Evolutionary conservation across 2,113 vertebrate genomes (phyloP).

Genomic region (Bubo bubo): DNA sequence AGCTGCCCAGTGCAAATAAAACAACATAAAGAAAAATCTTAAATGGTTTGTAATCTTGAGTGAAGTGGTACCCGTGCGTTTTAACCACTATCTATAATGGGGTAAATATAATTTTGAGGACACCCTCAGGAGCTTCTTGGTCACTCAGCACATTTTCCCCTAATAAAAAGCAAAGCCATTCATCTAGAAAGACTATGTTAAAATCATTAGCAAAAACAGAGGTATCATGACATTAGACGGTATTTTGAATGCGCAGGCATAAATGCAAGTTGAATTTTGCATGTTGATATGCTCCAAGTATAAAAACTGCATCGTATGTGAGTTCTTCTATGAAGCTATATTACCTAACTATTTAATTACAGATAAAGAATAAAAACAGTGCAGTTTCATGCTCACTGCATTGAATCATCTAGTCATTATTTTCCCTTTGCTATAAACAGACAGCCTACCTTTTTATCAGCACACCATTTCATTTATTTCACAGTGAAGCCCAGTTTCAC

Average conservation of each 20-base stretch:
- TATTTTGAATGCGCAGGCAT: slow-evolving; percentile 33
- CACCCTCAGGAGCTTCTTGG: slow-evolving; percentile 19
- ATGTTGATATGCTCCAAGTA: slow-evolving; percentile 39
- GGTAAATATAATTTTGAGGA: slow-evolving; percentile 37
- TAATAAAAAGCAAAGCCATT: slow-evolving; percentile 45
- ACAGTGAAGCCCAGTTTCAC: slow-evolving; percentile 84
- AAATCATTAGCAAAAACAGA: slow-evolving; percentile 18
- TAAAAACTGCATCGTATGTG: slow-evolving; percentile 45
- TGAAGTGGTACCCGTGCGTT: slow-evolving; percentile 11
- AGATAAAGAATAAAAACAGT: slow-evolving; percentile 78
- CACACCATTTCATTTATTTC: slow-evolving; percentile 87
- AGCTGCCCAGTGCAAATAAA: neutral
- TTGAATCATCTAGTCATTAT: slow-evolving; percentile 83
- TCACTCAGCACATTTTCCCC: slow-evolving; percentile 10
- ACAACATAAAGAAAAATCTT: neutral
- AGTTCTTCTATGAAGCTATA: slow-evolving; percentile 59
- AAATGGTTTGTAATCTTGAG: slow-evolving; percentile 4
- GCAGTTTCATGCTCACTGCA: slow-evolving; percentile 77
- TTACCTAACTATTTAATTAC: slow-evolving; percentile 78
- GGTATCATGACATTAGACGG: neutral
- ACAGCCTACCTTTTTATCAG: slow-evolving; percentile 82
- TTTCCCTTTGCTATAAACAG: slow-evolving; percentile 79
- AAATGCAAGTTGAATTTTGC: slow-evolving; percentile 58
- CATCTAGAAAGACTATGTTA: slow-evolving; percentile 38
- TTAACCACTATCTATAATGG: slow-evolving; percentile 20